Conservation (phyloP, 2,888 invertebrate genomes). For the Sarcophaga variegata region DNA sequence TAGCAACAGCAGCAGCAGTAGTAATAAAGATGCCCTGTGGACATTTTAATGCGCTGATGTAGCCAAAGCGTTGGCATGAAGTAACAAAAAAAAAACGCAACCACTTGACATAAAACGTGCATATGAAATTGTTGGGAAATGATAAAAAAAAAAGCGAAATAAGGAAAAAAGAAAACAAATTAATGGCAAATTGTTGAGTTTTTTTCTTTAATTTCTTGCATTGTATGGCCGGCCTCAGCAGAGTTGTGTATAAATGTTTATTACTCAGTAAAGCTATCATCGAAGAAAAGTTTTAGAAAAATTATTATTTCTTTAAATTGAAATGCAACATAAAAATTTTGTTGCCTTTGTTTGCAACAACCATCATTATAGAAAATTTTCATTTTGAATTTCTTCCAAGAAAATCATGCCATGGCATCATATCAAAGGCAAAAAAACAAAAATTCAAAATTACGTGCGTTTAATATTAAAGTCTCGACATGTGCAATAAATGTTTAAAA, state of each 20-base stretch:
- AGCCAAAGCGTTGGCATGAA: constrained; percentile 61
- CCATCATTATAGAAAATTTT: too few relatives aligned
- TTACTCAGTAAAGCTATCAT: too few relatives aligned
- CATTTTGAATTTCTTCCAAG: constrained; percentile 40
- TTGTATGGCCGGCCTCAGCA: too few relatives aligned
- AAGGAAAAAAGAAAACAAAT: constrained; percentile 23
- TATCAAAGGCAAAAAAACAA: neutral
- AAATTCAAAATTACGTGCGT: constrained; percentile 53
- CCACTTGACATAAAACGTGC: constrained; percentile 66
- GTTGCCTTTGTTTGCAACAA: too few relatives aligned
- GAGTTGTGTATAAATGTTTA: too few relatives aligned
- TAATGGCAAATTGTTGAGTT: constrained; percentile 21
- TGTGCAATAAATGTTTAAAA: constrained; percentile 7
- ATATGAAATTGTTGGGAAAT: constrained; percentile 50
- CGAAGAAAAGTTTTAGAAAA: too few relatives aligned
- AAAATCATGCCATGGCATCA: constrained; percentile 7
- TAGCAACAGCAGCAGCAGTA: neutral
- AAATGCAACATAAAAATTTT: too few relatives aligned
- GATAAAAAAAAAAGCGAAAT: constrained; percentile 3
- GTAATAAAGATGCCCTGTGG: constrained; percentile 56
- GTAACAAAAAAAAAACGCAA: neutral
- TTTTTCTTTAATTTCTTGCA: neutral
- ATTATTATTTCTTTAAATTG: too few relatives aligned
- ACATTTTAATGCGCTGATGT: constrained; percentile 46
- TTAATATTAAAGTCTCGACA: constrained; percentile 29